Evolutionary conservation across 2,888 invertebrate genomes (phyloP).

Genomic region (Tryphoninae sp.): DNA sequence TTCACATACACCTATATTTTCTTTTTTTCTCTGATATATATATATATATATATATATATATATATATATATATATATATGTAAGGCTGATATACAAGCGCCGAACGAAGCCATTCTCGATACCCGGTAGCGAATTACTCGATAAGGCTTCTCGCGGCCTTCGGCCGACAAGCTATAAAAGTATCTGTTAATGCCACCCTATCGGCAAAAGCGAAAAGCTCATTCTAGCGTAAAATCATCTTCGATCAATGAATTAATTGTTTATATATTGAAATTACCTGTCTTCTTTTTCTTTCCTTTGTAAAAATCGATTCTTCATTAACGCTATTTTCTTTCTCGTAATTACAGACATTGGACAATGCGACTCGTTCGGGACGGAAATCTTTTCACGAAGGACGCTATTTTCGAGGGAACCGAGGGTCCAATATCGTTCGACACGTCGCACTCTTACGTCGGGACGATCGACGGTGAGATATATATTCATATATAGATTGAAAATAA

Average conservation of each 20-base stretch:
- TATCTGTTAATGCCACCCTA: constrained; percentile 4
- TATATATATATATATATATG: not conserved
- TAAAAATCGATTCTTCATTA: constrained; percentile 1
- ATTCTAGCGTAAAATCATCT: not conserved
- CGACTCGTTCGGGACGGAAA: constrained; percentile 76
- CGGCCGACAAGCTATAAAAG: constrained; percentile 34
- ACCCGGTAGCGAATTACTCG: constrained; percentile 33
- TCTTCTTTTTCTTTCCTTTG: constrained; percentile 4
- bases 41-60: not conserved
- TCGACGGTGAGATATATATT: constrained; percentile 74
- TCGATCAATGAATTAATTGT: not conserved
- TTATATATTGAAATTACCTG: not conserved
- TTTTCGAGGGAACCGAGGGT: constrained; percentile 77
- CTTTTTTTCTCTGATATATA: not conserved
- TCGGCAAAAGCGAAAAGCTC: not conserved
- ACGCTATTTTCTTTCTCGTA: constrained; percentile 10
- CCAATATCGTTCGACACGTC: constrained; percentile 77
- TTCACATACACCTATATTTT: not conserved
- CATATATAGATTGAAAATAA: too few species aligned
- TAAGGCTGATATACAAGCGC: not conserved
- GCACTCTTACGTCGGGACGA: constrained; percentile 78
- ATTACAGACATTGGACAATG: constrained; percentile 78
- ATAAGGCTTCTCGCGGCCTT: constrained; percentile 59
- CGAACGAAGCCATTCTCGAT: constrained; percentile 57
- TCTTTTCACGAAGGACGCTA: constrained; percentile 77